Percentiles rank a stretch among this genome's conserved stretches.
phyloP scores from a whole-genome alignment of 2,888 invertebrate genomes.

The Plebejus anna region DNA sequence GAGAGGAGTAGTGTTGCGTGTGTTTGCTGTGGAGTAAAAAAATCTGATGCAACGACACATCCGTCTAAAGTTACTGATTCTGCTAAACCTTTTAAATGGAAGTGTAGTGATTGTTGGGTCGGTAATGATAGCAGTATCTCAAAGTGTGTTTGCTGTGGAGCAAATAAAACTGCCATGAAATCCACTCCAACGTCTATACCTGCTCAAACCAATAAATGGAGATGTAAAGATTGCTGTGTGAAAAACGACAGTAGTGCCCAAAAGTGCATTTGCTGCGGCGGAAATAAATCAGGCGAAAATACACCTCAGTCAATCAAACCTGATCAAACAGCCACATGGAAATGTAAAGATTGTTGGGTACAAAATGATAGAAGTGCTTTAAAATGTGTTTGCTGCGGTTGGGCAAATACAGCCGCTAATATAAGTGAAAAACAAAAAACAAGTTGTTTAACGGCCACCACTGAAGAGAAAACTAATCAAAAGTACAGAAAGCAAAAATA shows the following conservation, averaged over 20 bases:
- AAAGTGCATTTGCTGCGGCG: slow-evolving; percentile 52
- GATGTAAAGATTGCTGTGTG: slow-evolving; percentile 54
- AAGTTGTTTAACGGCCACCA: not conserved
- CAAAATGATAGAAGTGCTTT: slow-evolving; percentile 45
- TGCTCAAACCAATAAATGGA: slow-evolving; percentile 47
- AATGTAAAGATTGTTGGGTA: slow-evolving; percentile 54
- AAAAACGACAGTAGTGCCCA: slow-evolving; percentile 45
- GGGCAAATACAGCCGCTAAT: slow-evolving; percentile 37
- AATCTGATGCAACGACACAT: slow-evolving; percentile 33
- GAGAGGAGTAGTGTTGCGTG: slow-evolving; percentile 50
- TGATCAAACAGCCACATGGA: slow-evolving; percentile 45
- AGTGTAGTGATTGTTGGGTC: slow-evolving; percentile 54
- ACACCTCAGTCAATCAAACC: slow-evolving; percentile 32
- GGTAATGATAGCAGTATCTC: slow-evolving; percentile 45
- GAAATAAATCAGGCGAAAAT: slow-evolving; percentile 28
- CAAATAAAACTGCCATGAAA: slow-evolving; percentile 26
- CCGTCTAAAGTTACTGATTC: not conserved
- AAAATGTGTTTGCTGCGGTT: slow-evolving; percentile 53
- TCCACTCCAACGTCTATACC: slow-evolving; percentile 33
- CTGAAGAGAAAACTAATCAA: no score
- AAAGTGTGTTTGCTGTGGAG: slow-evolving; percentile 53
- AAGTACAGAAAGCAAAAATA: slow-evolving; percentile 33
- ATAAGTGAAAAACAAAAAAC: slow-evolving; percentile 34
- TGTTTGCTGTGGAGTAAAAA: slow-evolving; percentile 51
- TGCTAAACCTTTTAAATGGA: slow-evolving; percentile 44